Base-by-base conservation (phyloP, 2,888 invertebrate species). In the Heteromyza rotundicornis region DNA sequence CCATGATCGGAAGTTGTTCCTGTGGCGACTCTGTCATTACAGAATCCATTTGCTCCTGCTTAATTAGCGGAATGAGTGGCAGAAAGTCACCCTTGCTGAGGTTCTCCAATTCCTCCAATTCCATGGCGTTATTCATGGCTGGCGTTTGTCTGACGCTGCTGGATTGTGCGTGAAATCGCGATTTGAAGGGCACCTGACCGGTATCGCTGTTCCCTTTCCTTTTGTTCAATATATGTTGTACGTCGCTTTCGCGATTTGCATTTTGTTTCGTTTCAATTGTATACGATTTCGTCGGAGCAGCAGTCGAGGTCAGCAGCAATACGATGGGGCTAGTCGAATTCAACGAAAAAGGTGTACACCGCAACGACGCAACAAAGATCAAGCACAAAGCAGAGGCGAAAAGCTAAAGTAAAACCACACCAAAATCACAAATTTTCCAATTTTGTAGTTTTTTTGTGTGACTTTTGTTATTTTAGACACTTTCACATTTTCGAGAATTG, bases 81-180 rank as follows among this genome's bases (percentile, higher is more conserved):
- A 82, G 65, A 63, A 82, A 83, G 68, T 83, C 83, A 67, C 73
- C 81, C 66, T 83, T 82, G 55, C 72, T 76, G 20, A 83, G 72
- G 68, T 80, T 82, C 64, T 82, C 82, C 65, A 82, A 69, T 61
- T 81, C 77, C 57, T 79, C 83, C 64, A 83, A 70, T 70, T 83
- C 83, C 83, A 83, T 83, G 62, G 57, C 62, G 35, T 58, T 50
- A 47, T 62, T 63, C 61, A 59, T 60, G 24, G 32, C 50, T 24
- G 16, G 35, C 40, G 54, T 54, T 60, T 40, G 58, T 57, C 55
- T 53, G 60, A 62, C 66, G 66, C 68, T 65, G 71, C 66, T 67
- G 58, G n/a, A n/a, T n/a, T n/a, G n/a, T n/a, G n/a, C n/a, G n/a
- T n/a, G n/a, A n/a, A n/a, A 52, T 66, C 64, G 72, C 56, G 63